Percentiles rank a stretch among this genome's conserved stretches.
These are phyloP conservation scores for Galleria mellonella DNA, from an alignment of 1,140 invertebrate species.

Conservation along the genomic window DNA sequence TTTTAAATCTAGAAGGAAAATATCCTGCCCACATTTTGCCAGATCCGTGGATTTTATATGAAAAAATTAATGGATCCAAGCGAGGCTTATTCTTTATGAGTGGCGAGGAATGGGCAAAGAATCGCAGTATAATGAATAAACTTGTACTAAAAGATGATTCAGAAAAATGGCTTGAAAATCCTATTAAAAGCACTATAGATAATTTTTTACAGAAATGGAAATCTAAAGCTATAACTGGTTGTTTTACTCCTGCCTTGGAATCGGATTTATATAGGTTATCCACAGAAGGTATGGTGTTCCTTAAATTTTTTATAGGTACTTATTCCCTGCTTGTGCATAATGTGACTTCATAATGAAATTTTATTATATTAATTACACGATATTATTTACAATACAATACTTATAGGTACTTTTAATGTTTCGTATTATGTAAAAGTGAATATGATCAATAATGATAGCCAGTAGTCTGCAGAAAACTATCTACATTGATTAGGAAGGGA, in stretches of 20 bases:
- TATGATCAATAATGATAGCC: too few species aligned
- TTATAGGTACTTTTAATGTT: too few species aligned
- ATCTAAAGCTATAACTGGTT: constrained; percentile 21
- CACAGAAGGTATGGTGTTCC: constrained; percentile 77
- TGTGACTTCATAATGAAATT: too few species aligned
- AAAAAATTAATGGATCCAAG: constrained; percentile 79
- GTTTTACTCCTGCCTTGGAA: constrained; percentile 75
- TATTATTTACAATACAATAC: too few species aligned
- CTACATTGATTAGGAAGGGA: too few species aligned
- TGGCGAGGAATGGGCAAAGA: constrained; percentile 84
- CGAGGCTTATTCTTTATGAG: constrained; percentile 93
- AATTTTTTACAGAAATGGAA: constrained; percentile 69
- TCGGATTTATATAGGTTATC: constrained; percentile 84
- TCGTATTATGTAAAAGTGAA: neutral
- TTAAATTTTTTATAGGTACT: neutral
- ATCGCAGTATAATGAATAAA: constrained; percentile 83
- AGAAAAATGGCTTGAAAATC: constrained; percentile 56
- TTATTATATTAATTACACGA: too few species aligned
- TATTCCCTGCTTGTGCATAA: too few species aligned
- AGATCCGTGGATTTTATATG: constrained; percentile 88
- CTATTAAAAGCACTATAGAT: constrained; percentile 72
- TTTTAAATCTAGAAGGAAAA: constrained; percentile 82
- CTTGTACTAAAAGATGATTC: constrained; percentile 77
- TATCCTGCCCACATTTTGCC: constrained; percentile 87
- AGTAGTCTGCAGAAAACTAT: too few species aligned